Percentiles rank a stretch among this genome's conserved stretches.
These are phyloP conservation scores for Mantis religiosa DNA, from an alignment of 2,888 invertebrate species.

Conservation along the genomic window DNA sequence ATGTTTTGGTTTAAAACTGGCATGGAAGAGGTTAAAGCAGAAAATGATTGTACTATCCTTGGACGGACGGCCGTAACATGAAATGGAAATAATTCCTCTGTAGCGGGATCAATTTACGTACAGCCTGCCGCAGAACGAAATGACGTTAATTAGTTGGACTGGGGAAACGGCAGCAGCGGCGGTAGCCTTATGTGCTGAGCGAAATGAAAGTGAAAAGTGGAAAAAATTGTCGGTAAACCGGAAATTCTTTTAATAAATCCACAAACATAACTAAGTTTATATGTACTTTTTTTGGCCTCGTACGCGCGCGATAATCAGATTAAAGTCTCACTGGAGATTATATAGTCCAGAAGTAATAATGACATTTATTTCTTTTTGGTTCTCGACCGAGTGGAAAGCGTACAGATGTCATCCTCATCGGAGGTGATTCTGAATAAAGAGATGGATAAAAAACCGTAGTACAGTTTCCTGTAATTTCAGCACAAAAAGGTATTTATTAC, in stretches of 20 bases:
- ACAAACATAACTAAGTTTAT: background rate
- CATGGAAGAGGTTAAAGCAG: background rate
- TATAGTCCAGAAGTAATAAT: no score
- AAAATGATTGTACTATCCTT: background rate
- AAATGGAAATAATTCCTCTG: background rate
- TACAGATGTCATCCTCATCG: no score
- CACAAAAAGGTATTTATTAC: no score
- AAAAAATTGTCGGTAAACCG: background rate
- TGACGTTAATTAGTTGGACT: background rate
- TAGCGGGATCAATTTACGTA: background rate
- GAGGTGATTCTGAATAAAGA: no score
- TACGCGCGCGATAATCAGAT: no score
- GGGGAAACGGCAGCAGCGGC: background rate
- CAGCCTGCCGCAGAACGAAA: background rate
- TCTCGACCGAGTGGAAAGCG: no score
- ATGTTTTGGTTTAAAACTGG: background rate
- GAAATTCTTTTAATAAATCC: background rate
- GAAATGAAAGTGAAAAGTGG: background rate
- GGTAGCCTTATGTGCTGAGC: background rate
- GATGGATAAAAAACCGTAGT: no score
- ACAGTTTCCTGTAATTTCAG: no score
- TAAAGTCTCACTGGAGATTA: no score
- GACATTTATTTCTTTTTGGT: no score
- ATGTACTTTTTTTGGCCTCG: background rate
- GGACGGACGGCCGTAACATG: background rate